These are phyloP conservation scores for Apis cerana DNA, from an alignment of 1,140 invertebrate species.

Conservation along the genomic window DNA sequence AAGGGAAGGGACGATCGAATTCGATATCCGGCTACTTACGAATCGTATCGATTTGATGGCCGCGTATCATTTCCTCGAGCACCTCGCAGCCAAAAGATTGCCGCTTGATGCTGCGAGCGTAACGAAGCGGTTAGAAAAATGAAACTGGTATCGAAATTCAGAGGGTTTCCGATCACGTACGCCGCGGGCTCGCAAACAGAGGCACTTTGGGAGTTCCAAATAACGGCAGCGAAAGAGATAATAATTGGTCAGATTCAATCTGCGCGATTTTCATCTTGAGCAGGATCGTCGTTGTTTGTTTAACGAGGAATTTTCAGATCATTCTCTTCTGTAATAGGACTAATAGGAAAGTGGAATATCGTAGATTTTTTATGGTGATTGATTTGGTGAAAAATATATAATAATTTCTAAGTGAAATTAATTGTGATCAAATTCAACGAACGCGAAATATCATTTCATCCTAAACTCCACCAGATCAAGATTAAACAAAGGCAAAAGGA, in stretches of 20 bases:
- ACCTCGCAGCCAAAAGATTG: not conserved
- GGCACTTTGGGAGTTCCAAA: not conserved
- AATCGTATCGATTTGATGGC: conserved; percentile 3
- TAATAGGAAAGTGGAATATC: not conserved
- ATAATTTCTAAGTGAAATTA: too few relatives aligned
- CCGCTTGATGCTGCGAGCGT: not conserved
- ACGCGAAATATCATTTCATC: too few relatives aligned
- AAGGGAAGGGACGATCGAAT: not conserved
- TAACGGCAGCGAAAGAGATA: conserved; percentile 1
- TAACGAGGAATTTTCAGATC: not conserved
- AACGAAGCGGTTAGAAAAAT: not conserved
- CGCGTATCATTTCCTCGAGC: conserved; percentile 3
- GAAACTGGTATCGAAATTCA: conserved; percentile 6
- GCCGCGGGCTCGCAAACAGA: not conserved
- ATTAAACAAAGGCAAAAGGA: too few relatives aligned
- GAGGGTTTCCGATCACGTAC: conserved; percentile 18
- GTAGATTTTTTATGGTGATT: not conserved
- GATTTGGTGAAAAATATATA: too few relatives aligned
- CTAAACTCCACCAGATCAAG: too few relatives aligned
- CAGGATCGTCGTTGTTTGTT: not conserved
- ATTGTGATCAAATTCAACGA: too few relatives aligned
- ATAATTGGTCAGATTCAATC: not conserved
- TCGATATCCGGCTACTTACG: conserved; percentile 15
- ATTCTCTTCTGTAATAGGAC: too few relatives aligned
- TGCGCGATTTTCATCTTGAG: not conserved